Evolutionary conservation across 2,113 vertebrate species (phyloP), one percentile per base, ranked within the genome.

Genomic region (Antigone vipio): DNA sequence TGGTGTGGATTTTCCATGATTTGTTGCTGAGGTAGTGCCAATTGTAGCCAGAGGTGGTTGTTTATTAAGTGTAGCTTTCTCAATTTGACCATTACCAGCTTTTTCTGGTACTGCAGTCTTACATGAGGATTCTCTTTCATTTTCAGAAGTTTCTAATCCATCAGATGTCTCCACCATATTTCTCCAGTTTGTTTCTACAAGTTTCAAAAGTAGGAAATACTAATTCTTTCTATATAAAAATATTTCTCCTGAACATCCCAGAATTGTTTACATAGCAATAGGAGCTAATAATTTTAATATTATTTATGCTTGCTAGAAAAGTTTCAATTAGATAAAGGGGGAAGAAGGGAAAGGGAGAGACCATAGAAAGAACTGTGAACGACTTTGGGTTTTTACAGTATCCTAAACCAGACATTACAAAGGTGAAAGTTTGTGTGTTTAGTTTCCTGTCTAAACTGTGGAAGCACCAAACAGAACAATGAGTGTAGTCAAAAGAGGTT

Each of bases 141-240:
- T 97, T 97, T 99, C 99, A 29, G 97, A 98, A 5, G 98, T 97
- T 97, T 99, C 99, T 32, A 98, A 94, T 47, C 98, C 98, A 88
- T 99, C 99, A 16, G 99, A 99, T 56, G 98, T 98, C 98, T 99
- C 99, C 85, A 99, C 99, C 99, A 99, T 99, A 89, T 97, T 99
- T 98, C 99, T 99, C 99, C 99, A 99, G 91, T 99, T 99, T 47
- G 99, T 99, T 98, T 99, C 99, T 99, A 97, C 15, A 94, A 94
- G 63, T 93, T 94, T 71, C 42, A 93, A 89, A 97, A 83, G 71
- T n/a, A 88, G 44, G 71, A 90, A 82, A 88, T 29, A 58, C 66
- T 62, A 91, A 49, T 58, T 64, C 9, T 32, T 71, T 77, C 18
- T 20, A 35, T 9, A 59, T 23, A 89, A 49, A 62, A 80, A 26